Base-by-base conservation (phyloP, 2,888 invertebrate species). In the Lasioglossum vierecki region DNA sequence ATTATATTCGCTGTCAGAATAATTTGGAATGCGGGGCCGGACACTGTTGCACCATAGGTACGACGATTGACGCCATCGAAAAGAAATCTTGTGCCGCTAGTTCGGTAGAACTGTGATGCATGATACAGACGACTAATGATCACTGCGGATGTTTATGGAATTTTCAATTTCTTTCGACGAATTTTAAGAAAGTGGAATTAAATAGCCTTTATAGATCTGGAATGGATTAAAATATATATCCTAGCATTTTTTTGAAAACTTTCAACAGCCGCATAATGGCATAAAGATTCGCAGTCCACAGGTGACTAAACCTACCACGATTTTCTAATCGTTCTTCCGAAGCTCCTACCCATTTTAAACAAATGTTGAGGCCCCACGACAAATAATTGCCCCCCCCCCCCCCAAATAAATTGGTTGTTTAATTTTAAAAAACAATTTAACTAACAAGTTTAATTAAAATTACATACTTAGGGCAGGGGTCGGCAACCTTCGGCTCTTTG, bases 31-130 rank as follows among this genome's bases (percentile, higher is more conserved):
- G 93, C 78, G 72, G 70, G n/a, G 74, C 88, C 18, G 91, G 86
- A 11, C 74, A 87, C 39, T 93, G 93, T 82, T 93, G 93, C 68
- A 79, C 86, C n/a, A 83, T 93, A 84, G 86, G 93, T 93, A 85
- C 35, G 66, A 66, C 18, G 35, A 18, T 66, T 30, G 63, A 15
- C 30, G 63, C 63, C 63, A 63, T 63, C 30, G n/a, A 63, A 63
- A 63, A 30, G 35, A 66, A 66, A 66, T 66, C 18, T 18, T 22
- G 66, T 3, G 22, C 35, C 35, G 35, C 35, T 22, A n/a, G 9
- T 9, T 53, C 22, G 4, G 53, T 53, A 53, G 53, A 53, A n/a
- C 1, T n/a, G 9, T 53, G 53, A 53, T 53, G 22, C 53, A 53
- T 53, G 22, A 53, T n/a, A 9, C 22, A 22, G n/a, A 53, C 53